Conservation (phyloP, 1,140 invertebrate genomes). For the Penaeus chinensis region DNA sequence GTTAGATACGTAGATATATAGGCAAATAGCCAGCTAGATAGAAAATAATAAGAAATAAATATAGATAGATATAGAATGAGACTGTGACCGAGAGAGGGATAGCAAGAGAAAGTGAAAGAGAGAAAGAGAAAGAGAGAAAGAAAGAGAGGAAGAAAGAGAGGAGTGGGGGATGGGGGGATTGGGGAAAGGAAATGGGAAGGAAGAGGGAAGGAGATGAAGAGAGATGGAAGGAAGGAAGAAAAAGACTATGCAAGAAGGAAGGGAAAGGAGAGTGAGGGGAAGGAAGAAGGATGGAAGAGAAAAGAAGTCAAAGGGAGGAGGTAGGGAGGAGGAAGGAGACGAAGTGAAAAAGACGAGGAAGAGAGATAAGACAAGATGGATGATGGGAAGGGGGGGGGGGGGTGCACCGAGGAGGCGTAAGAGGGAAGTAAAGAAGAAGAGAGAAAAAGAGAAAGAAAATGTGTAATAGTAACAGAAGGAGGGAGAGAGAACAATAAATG, state of each 20-base stretch:
- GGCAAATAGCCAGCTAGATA: too few species aligned
- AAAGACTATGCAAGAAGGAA: not conserved
- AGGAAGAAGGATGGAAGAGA: not conserved
- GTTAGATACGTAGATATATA: not conserved
- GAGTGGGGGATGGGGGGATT: not conserved
- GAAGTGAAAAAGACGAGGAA: not conserved
- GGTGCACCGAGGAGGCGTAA: not conserved
- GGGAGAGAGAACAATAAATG: not conserved
- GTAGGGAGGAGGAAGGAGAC: not conserved
- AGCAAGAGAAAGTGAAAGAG: not conserved
- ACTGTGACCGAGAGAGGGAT: not conserved
- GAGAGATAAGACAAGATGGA: not conserved
- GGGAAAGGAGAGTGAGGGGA: not conserved
- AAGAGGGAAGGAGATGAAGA: not conserved
- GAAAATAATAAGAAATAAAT: not conserved
- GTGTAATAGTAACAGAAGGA: not conserved
- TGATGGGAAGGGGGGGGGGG: not conserved
- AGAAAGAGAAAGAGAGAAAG: not conserved
- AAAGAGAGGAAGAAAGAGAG: not conserved
- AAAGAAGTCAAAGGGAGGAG: not conserved
- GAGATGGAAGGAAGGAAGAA: not conserved
- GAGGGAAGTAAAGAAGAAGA: not conserved
- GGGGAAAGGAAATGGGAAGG: not conserved
- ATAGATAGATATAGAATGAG: not conserved
- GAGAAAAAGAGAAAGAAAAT: not conserved